Evolutionary conservation across 2,113 vertebrate genomes (phyloP).

Genomic region (Pachyramphus minor): DNA sequence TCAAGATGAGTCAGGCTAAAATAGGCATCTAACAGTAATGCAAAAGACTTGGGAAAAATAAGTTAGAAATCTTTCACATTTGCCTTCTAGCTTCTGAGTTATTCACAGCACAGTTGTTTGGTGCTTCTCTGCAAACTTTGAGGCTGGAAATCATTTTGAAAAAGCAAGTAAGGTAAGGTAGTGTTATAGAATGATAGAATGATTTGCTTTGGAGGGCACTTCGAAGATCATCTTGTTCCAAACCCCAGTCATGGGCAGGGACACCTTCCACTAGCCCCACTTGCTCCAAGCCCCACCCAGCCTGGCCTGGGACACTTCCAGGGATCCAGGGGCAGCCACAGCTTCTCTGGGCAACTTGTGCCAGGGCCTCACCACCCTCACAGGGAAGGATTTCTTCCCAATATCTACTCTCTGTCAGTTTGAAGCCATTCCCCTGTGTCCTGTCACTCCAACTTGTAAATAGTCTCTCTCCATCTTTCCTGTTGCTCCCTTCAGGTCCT

Average conservation of each 20-base stretch:
- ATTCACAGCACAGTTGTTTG: slow-evolving; percentile 45
- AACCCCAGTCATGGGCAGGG: neutral
- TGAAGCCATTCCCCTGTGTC: neutral
- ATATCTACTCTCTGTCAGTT: neutral
- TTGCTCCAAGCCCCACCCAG: neutral
- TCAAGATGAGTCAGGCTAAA: slow-evolving; percentile 52
- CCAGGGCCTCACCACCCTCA: neutral
- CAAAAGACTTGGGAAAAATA: slow-evolving; percentile 19
- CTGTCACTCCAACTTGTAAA: neutral
- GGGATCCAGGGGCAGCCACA: neutral
- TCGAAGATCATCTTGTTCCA: neutral
- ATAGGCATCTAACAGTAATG: slow-evolving; percentile 5
- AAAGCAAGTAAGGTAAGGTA: neutral
- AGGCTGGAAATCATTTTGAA: neutral
- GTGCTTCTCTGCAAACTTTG: neutral
- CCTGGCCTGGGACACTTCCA: neutral
- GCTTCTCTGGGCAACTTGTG: neutral
- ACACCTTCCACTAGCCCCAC: neutral
- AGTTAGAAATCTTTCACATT: slow-evolving; percentile 44
- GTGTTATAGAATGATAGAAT: neutral
- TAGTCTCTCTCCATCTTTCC: neutral
- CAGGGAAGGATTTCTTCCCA: neutral
- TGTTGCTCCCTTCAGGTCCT: neutral
- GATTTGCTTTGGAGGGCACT: neutral
- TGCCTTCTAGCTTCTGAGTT: slow-evolving; percentile 44